Evolutionary conservation across 2,113 vertebrate genomes (phyloP).

Genomic region (Microcebus tavaratra): DNA sequence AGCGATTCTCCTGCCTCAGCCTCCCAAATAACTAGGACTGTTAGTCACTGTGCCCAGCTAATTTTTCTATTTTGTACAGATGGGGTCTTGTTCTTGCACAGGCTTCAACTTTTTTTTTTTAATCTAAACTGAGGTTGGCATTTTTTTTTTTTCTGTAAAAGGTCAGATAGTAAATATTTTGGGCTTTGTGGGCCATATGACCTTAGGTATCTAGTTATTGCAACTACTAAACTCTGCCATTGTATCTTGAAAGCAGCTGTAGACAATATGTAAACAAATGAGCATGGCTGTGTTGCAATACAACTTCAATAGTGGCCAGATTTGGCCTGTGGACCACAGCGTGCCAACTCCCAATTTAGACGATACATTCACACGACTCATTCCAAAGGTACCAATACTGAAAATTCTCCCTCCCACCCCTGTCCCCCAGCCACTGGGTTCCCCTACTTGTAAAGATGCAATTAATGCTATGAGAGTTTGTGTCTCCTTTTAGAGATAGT

Average conservation of each 20-base stretch:
- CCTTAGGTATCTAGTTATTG: background rate
- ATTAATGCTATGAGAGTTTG: background rate
- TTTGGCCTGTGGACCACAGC: background rate
- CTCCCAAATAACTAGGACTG: too few species aligned
- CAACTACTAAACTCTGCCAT: background rate
- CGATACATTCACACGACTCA: background rate
- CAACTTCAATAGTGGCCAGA: background rate
- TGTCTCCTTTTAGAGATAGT: background rate
- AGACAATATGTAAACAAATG: background rate
- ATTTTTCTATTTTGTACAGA: too few species aligned
- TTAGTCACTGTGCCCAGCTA: too few species aligned
- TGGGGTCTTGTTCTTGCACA: too few species aligned
- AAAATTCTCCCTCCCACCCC: background rate
- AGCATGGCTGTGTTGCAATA: background rate
- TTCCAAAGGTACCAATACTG: background rate
- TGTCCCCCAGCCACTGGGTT: background rate
- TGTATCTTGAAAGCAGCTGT: background rate
- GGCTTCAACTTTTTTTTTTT: too few species aligned
- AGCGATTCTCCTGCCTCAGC: too few species aligned
- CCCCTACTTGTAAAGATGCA: background rate
- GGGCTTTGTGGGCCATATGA: background rate
- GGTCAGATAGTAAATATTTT: constrained; percentile 15
- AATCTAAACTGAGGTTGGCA: background rate
- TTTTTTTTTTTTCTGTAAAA: background rate
- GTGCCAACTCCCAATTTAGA: background rate